Conservation (phyloP, 2,888 invertebrate species). For the Rotaria sp. region DNA sequence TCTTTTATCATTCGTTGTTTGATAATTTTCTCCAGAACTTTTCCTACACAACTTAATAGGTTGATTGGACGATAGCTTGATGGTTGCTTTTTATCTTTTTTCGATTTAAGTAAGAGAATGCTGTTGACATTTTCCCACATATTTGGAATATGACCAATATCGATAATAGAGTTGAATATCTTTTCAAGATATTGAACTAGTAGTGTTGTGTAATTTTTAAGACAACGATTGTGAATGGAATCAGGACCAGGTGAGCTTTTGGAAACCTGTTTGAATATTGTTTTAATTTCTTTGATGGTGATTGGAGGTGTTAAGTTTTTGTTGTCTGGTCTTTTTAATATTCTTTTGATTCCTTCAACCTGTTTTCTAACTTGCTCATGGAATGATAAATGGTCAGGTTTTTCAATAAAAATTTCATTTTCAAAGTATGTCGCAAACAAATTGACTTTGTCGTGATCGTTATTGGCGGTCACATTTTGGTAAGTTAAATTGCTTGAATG, state of each 20-base stretch:
- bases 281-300: background rate
- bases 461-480: background rate
- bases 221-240: constrained; percentile 1
- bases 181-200: background rate
- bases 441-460: background rate
- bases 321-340: background rate
- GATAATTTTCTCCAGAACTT: constrained; percentile 30
- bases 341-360: background rate
- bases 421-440: background rate
- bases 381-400: background rate
- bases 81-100: constrained; percentile 20
- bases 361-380: background rate
- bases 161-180: constrained; percentile 26
- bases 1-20: constrained; percentile 8
- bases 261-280: background rate
- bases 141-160: constrained; percentile 30
- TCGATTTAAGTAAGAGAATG: constrained; percentile 31
- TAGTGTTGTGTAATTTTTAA: constrained; percentile 21
- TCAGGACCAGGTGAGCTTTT: constrained; percentile 11
- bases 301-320: background rate
- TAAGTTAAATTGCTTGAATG: background rate
- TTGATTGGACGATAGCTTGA: constrained; percentile 30
- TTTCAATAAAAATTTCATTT: background rate
- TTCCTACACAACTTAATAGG: background rate
- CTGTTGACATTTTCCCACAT: constrained; percentile 31